Base-by-base conservation (phyloP, 2,888 invertebrate species). In the Neocrepidodera transversa region DNA sequence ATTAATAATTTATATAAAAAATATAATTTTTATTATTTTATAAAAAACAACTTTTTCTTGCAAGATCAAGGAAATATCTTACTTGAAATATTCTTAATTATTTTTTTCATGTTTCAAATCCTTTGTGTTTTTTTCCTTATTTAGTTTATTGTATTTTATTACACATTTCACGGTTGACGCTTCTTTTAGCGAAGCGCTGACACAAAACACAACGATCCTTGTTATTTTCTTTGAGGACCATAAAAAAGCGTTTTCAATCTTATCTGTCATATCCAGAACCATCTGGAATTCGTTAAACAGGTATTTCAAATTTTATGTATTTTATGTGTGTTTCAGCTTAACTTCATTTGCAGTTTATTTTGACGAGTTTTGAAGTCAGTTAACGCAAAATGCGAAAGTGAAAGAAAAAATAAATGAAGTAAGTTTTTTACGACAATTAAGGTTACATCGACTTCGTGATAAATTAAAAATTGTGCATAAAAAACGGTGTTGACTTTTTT, bases 191-290 rank as follows among this genome's bases (percentile, higher is more conserved):
- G 32, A 10, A 30, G 20, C n/a, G 26, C 40, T 17, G 26, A 53
- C 36, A 53, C 53, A 30, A 45, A 54, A 54, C 42, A 42, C 14
- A 47, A 36, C 40, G 20, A 50, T 32, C 30, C 51, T 51, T 51
- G 60, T 51, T 60, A 60, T 51, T 55, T 55, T 30, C 45, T 55
- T 50, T 45, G 17, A 7, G 30, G 45, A 50, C 49, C 26, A 55
- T 55, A 55, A 45, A 54, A 42, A 51, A 45, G 28, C 45, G 45
- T 60, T 42, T 47, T 51, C 40, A 60, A 55, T 60, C 55, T 51
- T 56, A 55, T 60, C 60, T 55, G 60, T 56, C 60, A 50, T 47
- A 40, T 10, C 35, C 60, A 55, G 55, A 40, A 36, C 36, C 35
- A 45, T 53, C 53, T 45, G 53, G 45, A 23, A 45, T 54, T 49